Percentiles rank a stretch among this genome's conserved stretches.
These are phyloP conservation scores for Eutrigla gurnardus DNA, from an alignment of 2,797 vertebrate genomes.

Conservation along the genomic window DNA sequence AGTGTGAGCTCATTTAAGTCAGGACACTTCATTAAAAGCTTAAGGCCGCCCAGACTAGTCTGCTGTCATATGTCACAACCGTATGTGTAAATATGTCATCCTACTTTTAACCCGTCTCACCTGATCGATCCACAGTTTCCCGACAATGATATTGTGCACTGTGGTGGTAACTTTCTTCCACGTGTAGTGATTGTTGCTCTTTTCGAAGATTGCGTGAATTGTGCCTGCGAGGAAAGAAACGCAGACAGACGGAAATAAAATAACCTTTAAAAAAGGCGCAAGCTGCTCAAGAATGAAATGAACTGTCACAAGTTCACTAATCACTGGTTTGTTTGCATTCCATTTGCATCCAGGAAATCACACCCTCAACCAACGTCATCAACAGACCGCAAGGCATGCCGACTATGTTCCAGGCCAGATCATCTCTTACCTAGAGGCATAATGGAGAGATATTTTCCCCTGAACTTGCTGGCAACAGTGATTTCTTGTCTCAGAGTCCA, in stretches of 20 bases:
- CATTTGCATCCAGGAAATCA: neutral
- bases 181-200: constrained; percentile 93
- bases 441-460: constrained; percentile 97
- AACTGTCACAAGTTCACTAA: rapidly evolving
- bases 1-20: neutral
- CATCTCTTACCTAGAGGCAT: constrained; percentile 87
- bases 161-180: constrained; percentile 99
- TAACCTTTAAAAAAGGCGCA: neutral
- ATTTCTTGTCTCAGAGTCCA: constrained; percentile 96
- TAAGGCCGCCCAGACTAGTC: neutral
- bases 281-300: neutral
- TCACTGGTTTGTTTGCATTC: rapidly evolving
- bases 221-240: constrained; percentile 82
- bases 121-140: constrained; percentile 98
- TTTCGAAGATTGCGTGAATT: constrained; percentile 95
- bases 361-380: neutral
- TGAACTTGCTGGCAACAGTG: constrained; percentile 97
- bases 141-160: constrained; percentile 98
- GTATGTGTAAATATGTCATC: neutral
- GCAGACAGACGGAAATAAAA: rapidly evolving
- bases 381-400: neutral
- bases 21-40: neutral
- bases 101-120: constrained; percentile 73
- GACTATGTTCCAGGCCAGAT: rapidly evolving
- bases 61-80: neutral